Base-by-base conservation (phyloP, 2,113 vertebrate species). In the Rhinolophus ferrumequinum region DNA sequence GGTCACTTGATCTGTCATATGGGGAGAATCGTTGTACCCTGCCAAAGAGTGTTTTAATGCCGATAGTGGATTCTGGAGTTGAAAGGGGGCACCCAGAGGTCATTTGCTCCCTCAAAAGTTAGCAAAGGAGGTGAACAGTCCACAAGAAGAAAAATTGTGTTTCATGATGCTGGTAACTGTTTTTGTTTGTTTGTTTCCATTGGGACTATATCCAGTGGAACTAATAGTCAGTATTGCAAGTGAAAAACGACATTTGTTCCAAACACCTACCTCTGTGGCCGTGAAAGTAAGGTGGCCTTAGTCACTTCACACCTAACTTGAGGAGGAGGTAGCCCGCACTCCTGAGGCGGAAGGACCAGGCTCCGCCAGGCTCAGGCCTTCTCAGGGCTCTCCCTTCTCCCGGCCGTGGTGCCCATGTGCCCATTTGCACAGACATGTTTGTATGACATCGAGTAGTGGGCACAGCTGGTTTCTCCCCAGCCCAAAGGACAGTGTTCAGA, bases 241-340 rank as follows among this genome's bases (percentile, higher is more conserved):
- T 69, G 90, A 50, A 88, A 93, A 92, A 95, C 88, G 83, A 93
- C 66, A 67, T 97, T 89, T 87, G 33, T 93, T 35, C 58, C 72
- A 96, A 96, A 83, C 16, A 75, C 92, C 84, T 21, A 80, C 81
- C 93, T 92, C 80, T 84, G 86, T 79, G 84, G 81, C 60, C 70
- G 47, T 79, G 88, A 93, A 84, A 90, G 97, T 96, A 87, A 95
- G 88, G 95, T 95, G 92, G 50, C 94, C 96, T 95, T 2, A 2
- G 81, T 54, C 95, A 86, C 95, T 93, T 89, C 75, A 1, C n/a
- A 21, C 11, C 89, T 95, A 91, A 94, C 30, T 16, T 8, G 16
- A 41, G 28, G 47, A 11, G 47, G 47, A 50, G 47, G 3, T 33
- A 10, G 35, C 64, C 66, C 5, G 21, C 13, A 0, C 19, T 0